These are phyloP conservation scores for Neelides folsomi DNA, from an alignment of 2,888 invertebrate genomes.

Conservation along the genomic window DNA sequence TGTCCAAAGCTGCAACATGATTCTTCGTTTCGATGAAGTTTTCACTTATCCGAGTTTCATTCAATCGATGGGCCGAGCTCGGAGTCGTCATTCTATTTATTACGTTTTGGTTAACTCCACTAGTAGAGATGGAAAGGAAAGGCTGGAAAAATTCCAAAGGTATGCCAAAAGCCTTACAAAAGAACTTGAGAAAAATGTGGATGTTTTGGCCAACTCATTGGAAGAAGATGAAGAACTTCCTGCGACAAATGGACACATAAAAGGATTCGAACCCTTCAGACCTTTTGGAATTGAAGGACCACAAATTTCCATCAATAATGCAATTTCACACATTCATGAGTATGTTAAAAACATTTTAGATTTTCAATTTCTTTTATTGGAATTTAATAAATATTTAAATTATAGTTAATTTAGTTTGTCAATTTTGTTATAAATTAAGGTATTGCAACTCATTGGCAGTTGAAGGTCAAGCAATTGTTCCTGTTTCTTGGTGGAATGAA, in stretches of 20 bases:
- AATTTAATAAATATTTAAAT: no score
- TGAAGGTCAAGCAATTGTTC: conserved; percentile 61
- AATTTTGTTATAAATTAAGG: conserved; percentile 39
- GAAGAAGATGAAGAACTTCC: not conserved
- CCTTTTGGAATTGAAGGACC: no score
- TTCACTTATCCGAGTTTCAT: conserved; percentile 67
- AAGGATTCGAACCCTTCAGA: conserved; percentile 3
- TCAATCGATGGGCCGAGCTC: conserved; percentile 74
- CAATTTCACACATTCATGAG: no score
- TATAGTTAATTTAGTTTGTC: conserved; percentile 41
- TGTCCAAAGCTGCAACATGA: conserved; percentile 64
- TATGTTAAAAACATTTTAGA: no score
- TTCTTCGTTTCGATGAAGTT: conserved; percentile 59
- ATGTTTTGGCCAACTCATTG: no score
- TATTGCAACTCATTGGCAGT: conserved; percentile 67
- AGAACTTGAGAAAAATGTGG: no score
- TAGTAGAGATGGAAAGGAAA: no score
- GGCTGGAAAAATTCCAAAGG: conserved; percentile 21
- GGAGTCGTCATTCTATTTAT: conserved; percentile 40
- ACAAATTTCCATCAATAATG: no score
- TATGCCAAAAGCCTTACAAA: no score
- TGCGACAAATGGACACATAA: conserved; percentile 1
- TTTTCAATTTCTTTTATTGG: no score
- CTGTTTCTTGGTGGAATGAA: conserved; percentile 41
- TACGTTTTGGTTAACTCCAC: conserved; percentile 32